phyloP scores from a whole-genome alignment of 2,113 vertebrate genomes.

The Echinops telfairi region DNA sequence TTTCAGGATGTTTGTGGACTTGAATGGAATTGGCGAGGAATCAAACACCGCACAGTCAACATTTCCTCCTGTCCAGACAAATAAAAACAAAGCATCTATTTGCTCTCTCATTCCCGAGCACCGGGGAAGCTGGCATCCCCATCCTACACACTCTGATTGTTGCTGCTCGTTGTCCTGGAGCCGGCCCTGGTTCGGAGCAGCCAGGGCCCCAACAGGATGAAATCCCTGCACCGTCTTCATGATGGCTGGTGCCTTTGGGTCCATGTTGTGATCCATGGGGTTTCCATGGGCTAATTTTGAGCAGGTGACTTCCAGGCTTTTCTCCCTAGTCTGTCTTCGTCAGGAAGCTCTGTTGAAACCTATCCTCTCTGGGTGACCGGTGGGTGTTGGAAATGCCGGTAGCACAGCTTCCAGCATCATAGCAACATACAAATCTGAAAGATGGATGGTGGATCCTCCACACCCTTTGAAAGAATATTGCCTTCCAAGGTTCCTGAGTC shows the following conservation, averaged over 20 bases:
- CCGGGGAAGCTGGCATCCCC: background rate
- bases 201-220: background rate
- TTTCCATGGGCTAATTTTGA: background rate
- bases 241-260: background rate
- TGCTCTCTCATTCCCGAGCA: background rate
- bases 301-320: too few species aligned
- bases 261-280: background rate
- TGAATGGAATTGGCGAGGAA: conserved; percentile 1
- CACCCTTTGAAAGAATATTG: conserved; percentile 16
- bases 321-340: too few species aligned
- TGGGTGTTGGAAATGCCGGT: too few species aligned
- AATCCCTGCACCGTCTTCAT: background rate
- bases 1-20: background rate
- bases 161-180: background rate
- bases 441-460: background rate
- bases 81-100: background rate
- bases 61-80: conserved; percentile 43
- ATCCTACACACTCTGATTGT: background rate
- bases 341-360: too few species aligned
- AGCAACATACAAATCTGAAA: background rate
- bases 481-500: conserved; percentile 29
- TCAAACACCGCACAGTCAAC: background rate
- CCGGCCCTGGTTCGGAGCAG: background rate
- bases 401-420: background rate
- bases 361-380: too few species aligned